Base-by-base conservation (phyloP, 2,888 invertebrate genomes). In the Baccha elongata region DNA sequence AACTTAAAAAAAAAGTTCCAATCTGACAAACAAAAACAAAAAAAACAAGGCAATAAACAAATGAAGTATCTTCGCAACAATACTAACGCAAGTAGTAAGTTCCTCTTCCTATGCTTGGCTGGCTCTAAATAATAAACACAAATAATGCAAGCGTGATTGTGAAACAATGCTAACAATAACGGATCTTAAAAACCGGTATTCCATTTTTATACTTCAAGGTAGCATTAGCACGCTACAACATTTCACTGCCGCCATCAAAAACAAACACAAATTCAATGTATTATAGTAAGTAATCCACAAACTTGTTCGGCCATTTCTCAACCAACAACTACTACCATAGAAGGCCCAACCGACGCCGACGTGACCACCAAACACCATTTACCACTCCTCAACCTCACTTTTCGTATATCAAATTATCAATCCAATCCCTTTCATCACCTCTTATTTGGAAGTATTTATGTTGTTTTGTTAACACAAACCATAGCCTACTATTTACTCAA, bases 111-210 rank as follows among this genome's bases (percentile, higher is more conserved):
- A 75, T 74, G 64, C 69, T 69, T 69, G 81, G 71, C 71, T 81
- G 58, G 44, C 48, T 53, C 48, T 75, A 65, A 71, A 71, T 65
- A 75, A 71, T 75, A 81, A 81, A 74, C 69, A 68, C 69, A 69
- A 37, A 62, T 37, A 55, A 37, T 44, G 32, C 32, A 48, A 67
- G 52, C 58, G 50, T 50, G 76, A 65, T 78, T 78, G 83, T 83
- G 73, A 83, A 83, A 83, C 68, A 32, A 53, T 73, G 68, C 72
- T 68, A 64, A 64, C 78, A 83, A 73, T 83, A 78, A 78, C 78
- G 72, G 83, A 83, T 83, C 78, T 72, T 64, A 64, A 46, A 69
- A 83, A 83, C 83, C 83, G 55, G 83, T 83, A 76, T 76, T 76
- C 21, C 44, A 60, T 68, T 69, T 53, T 72, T 65, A n/a, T 64